Base-by-base conservation (phyloP, 2,113 vertebrate genomes). In the Boulengeromyrus knoepffleri region DNA sequence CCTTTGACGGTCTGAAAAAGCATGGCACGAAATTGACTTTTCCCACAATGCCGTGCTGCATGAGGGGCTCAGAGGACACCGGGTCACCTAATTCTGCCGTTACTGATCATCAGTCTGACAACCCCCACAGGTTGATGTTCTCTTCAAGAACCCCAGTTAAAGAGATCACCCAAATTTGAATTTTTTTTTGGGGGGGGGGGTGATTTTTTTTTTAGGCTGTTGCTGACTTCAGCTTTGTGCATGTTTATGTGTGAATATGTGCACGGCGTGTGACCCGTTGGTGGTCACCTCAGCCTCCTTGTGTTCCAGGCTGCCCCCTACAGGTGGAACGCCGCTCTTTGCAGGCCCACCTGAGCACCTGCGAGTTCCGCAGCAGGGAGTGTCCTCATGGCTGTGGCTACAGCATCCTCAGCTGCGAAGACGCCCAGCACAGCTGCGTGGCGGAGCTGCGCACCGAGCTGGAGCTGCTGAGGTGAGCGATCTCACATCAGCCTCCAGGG, bases 361-460 rank as follows among this genome's bases (percentile, higher is more conserved):
- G 97, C 12, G 96, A 96, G 89, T 96, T 95, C 84, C 95, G 96
- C 88, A 97, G 95, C 94, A 95, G 96, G 3, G 95, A 95, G 83
- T 97, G 97, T 94, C 94, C 96, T 56, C 96, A 95, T 0, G 97
- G 97, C 88, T 98, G 97, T 0, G 97, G 97, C 6, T 96, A 95
- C 93, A 94, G 93, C 24, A 94, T 96, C 1, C 94, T 96, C 88
- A 95, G 95, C 1, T 91, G 92, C 0, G 96, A 97, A 49, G 96
- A 97, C 83, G 91, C 95, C 0, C 97, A 96, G 49, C 97, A 97
- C 84, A 97, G 96, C 89, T 98, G 97, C 15, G 94, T 97, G 2
- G 96, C 96, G 0, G 97, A 98, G 93, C 95, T 98, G 0, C 97
- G 96, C 50, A 96, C 96, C 0, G 97, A 98, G 89, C 94, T 98